phyloP scores from a whole-genome alignment of 23 tunicate genomes.

The Diplosoma virens region DNA sequence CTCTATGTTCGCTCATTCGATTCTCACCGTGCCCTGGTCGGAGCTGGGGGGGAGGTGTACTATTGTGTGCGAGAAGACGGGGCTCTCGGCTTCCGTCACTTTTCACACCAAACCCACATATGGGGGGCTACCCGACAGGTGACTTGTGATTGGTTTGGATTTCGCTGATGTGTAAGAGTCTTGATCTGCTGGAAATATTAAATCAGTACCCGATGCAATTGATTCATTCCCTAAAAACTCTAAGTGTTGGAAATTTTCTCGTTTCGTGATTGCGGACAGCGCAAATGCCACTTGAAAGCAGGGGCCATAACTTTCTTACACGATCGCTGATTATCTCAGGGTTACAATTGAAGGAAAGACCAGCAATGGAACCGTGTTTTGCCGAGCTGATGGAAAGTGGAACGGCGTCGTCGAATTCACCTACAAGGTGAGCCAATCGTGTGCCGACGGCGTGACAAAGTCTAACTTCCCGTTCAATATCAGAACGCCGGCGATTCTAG shows the following conservation, averaged over 20 bases:
- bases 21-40: slow-evolving; percentile 83
- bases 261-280: too few relatives aligned
- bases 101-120: slow-evolving; percentile 84
- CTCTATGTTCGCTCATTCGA: slow-evolving; percentile 79
- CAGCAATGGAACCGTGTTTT: slow-evolving; percentile 47
- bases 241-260: too few relatives aligned
- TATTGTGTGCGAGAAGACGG: slow-evolving; percentile 50
- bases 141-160: too few relatives aligned
- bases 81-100: slow-evolving; percentile 48
- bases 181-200: too few relatives aligned
- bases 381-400: slow-evolving; percentile 82
- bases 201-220: too few relatives aligned
- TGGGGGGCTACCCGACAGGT: slow-evolving; percentile 90
- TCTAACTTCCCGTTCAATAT: too few relatives aligned
- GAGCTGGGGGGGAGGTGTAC: slow-evolving; percentile 84
- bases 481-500: background rate
- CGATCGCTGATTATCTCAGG: slow-evolving; percentile 25
- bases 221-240: background rate
- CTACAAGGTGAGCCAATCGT: slow-evolving; percentile 3
- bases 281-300: too few relatives aligned
- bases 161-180: too few relatives aligned
- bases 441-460: background rate
- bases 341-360: slow-evolving; percentile 76
- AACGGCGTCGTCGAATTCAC: slow-evolving; percentile 51
- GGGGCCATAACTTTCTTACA: too few relatives aligned